phyloP scores from a whole-genome alignment of 2,888 invertebrate species.

The Chorisops tibialis region DNA sequence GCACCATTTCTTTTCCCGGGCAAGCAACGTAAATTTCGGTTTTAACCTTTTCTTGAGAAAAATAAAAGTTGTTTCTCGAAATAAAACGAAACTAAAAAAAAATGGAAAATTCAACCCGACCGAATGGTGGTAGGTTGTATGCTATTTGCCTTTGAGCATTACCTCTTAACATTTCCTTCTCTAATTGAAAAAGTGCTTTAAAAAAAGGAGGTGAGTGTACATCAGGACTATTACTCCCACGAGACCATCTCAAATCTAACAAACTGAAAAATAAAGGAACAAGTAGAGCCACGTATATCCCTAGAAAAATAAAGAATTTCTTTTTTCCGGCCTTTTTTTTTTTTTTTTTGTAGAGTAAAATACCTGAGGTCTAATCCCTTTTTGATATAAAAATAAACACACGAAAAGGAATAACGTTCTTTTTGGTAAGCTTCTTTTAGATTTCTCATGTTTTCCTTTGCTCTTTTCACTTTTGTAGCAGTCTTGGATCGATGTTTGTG shows the following conservation, averaged over 20 bases:
- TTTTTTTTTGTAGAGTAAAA: too few relatives aligned
- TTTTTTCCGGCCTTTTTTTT: too few relatives aligned
- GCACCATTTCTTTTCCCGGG: not conserved
- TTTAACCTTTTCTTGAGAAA: not conserved
- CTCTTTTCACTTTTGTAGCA: not conserved
- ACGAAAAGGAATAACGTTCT: conserved; percentile 1
- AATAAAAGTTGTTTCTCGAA: not conserved
- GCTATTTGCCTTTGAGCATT: conserved; percentile 19
- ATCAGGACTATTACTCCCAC: conserved; percentile 17
- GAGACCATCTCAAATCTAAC: conserved; percentile 11
- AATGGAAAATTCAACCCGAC: not conserved
- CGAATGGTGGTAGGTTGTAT: conserved; percentile 9
- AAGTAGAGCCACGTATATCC: not conserved
- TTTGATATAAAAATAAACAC: conserved; percentile 24
- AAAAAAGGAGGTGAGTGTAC: conserved; percentile 1
- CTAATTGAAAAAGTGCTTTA: conserved; percentile 23
- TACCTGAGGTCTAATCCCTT: conserved; percentile 25
- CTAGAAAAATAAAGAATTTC: not conserved
- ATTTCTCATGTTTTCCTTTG: conserved; percentile 5
- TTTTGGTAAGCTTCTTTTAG: conserved; percentile 8
- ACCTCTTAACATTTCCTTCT: conserved; percentile 18
- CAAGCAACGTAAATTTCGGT: not conserved
- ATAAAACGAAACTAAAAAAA: conserved; percentile 11
- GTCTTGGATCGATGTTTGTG: not conserved
- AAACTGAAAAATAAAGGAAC: not conserved